Conservation (phyloP, 2,113 vertebrate species). For the Notiomystis cincta region DNA sequence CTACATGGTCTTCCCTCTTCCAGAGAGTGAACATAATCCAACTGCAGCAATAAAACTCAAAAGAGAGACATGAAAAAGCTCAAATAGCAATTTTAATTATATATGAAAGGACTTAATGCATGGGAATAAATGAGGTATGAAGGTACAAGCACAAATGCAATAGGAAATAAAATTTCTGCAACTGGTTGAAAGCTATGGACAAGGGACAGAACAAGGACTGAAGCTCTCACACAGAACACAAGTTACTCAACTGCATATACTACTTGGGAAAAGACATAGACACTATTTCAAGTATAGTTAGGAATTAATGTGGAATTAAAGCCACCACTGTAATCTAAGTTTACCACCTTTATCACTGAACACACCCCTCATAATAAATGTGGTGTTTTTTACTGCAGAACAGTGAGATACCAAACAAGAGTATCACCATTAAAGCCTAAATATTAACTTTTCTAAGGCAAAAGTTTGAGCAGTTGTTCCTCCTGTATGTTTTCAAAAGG, state of each 20-base stretch:
- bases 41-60: not conserved
- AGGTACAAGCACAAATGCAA: not conserved
- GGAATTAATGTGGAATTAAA: not conserved
- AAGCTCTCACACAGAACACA: not conserved
- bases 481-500: not conserved
- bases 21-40: not conserved
- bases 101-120: not conserved
- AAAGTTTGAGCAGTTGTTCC: not conserved
- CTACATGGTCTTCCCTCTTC: not conserved
- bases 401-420: not conserved
- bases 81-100: not conserved
- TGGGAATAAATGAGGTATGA: not conserved
- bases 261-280: not conserved
- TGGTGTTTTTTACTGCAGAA: not conserved
- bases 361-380: fast-evolving
- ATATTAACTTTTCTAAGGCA: not conserved
- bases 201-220: not conserved
- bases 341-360: not conserved
- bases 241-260: not conserved
- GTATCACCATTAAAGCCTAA: not conserved
- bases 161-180: not conserved
- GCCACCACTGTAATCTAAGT: not conserved
- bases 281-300: not conserved
- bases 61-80: not conserved
- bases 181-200: not conserved